Percentiles rank a stretch among this genome's conserved stretches.
These are phyloP conservation scores for Hippocampus mohnikei DNA, from an alignment of 2,113 vertebrate species.

Conservation along the genomic window DNA sequence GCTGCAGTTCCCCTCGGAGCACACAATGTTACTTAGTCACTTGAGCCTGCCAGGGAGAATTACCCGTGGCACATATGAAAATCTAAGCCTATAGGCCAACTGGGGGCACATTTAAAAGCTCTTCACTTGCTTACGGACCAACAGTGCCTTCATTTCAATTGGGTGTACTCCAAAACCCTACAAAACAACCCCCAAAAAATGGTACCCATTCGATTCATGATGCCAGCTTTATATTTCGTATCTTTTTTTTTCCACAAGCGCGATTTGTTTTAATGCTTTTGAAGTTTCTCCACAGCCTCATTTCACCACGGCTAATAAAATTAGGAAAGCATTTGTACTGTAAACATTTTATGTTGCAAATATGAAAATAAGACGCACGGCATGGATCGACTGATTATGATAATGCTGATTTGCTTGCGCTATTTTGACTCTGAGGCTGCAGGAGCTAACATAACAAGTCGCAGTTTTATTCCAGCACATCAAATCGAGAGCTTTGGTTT, in stretches of 20 bases:
- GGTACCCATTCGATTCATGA: conserved; percentile 2
- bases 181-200: neutral
- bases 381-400: conserved; percentile 66
- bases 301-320: conserved; percentile 48
- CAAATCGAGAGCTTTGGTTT: conserved; percentile 68
- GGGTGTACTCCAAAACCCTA: conserved; percentile 28
- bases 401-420: conserved; percentile 67
- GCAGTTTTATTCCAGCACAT: conserved; percentile 60
- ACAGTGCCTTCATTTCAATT: conserved; percentile 41
- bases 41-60: conserved; percentile 69
- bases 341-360: conserved; percentile 57
- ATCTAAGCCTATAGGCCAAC: conserved; percentile 62
- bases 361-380: conserved; percentile 61
- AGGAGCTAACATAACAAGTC: conserved; percentile 55
- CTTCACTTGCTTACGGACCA: conserved; percentile 39
- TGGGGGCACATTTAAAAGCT: conserved; percentile 55
- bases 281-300: conserved; percentile 27
- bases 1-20: conserved; percentile 53
- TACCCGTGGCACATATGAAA: conserved; percentile 57
- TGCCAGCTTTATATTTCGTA: conserved; percentile 12
- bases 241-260: conserved; percentile 7
- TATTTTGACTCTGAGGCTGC: conserved; percentile 61
- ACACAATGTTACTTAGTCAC: conserved; percentile 65
- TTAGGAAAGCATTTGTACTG: conserved; percentile 42
- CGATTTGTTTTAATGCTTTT: conserved; percentile 20